Evolutionary conservation across 1,140 invertebrate genomes (phyloP).

Genomic region (Sminthurinus signatus): DNA sequence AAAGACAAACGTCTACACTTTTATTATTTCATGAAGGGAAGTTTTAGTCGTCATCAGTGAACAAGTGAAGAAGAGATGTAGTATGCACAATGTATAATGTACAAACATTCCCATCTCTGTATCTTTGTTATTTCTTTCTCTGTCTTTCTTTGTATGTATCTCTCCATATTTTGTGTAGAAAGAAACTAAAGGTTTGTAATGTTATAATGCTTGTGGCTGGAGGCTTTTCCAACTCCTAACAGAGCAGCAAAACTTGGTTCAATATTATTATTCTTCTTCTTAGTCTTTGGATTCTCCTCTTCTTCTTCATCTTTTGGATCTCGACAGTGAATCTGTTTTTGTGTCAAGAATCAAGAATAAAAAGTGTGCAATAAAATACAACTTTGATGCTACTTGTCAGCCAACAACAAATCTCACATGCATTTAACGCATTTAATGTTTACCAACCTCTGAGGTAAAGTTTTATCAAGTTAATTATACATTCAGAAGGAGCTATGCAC

Average conservation of each 20-base stretch:
- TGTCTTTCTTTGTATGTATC: not conserved
- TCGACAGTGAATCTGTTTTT: not conserved
- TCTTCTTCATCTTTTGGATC: no score
- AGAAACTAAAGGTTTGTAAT: no score
- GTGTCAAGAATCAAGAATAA: not conserved
- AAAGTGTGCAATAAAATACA: slow-evolving; percentile 9
- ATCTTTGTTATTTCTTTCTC: not conserved
- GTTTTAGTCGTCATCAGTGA: no score
- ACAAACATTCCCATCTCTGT: no score
- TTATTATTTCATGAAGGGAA: not conserved
- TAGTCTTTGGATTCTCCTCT: no score
- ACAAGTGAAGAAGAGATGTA: no score
- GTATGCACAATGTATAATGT: no score
- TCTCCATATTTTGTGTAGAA: not conserved
- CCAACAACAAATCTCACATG: not conserved
- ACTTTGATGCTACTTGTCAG: slow-evolving; percentile 1
- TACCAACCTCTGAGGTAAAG: no score
- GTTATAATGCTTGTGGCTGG: not conserved
- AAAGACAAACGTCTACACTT: not conserved
- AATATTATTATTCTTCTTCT: no score
- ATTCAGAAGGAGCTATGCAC: no score
- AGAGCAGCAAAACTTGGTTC: not conserved
- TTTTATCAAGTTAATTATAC: no score
- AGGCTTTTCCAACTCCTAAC: not conserved
- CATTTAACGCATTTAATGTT: not conserved